Percentiles rank a stretch among this genome's conserved stretches.
These are phyloP conservation scores for Melanophora roralis DNA, from an alignment of 2,888 invertebrate species.

Conservation along the genomic window DNA sequence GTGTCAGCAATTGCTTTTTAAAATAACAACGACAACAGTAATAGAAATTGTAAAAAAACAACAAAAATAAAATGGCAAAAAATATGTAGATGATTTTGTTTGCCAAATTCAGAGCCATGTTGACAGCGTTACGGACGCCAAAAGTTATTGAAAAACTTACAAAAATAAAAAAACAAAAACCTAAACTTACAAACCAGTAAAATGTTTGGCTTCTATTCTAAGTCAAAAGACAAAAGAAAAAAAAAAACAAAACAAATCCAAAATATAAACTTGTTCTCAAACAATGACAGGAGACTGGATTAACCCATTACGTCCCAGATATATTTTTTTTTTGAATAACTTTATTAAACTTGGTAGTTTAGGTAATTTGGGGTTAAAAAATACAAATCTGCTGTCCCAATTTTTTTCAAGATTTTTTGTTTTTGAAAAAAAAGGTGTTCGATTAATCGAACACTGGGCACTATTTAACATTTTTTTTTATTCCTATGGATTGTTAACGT, in stretches of 20 bases:
- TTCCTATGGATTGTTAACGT: no score
- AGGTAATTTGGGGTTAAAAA: no score
- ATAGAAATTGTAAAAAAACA: constrained; percentile 28
- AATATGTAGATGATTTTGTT: constrained; percentile 58
- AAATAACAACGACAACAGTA: constrained; percentile 17
- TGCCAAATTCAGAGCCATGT: constrained; percentile 61
- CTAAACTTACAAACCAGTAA: constrained; percentile 57
- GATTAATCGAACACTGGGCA: no score
- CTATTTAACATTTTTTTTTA: no score
- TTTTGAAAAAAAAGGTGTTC: no score
- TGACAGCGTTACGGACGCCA: constrained; percentile 62
- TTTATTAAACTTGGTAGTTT: no score
- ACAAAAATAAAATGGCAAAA: constrained; percentile 45
- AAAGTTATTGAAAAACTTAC: constrained; percentile 58
- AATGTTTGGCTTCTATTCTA: constrained; percentile 55
- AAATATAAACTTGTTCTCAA: constrained; percentile 56
- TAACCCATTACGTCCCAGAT: no score
- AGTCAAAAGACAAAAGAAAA: neutral
- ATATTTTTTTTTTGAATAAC: no score
- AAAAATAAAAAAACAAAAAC: constrained; percentile 45
- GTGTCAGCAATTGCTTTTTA: constrained; percentile 61
- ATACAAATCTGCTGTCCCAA: no score
- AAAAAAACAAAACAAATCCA: constrained; percentile 12
- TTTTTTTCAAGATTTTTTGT: no score
- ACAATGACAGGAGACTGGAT: constrained; percentile 60